Conservation (phyloP, 1,140 invertebrate species). For the Anastatus disparis region DNA sequence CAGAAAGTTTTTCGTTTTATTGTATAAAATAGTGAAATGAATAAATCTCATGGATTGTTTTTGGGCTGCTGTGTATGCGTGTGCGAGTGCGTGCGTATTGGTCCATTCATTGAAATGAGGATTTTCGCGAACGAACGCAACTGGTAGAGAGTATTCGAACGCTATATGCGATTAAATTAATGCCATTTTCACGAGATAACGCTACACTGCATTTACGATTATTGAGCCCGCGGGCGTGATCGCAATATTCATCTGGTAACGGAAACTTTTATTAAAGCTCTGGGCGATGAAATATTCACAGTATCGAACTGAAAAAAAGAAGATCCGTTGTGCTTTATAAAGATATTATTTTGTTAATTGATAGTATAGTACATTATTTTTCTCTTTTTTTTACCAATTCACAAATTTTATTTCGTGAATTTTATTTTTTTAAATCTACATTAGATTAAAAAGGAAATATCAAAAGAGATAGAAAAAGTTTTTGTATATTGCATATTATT, state of each 20-base stretch:
- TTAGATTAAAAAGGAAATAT: no score
- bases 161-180: constrained; percentile 50
- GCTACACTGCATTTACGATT: constrained; percentile 48
- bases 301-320: neutral
- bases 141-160: constrained; percentile 11
- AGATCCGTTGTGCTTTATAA: constrained; percentile 8
- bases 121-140: constrained; percentile 12
- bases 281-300: neutral
- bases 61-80: no score
- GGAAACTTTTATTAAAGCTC: constrained; percentile 20
- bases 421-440: no score
- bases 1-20: constrained; percentile 41
- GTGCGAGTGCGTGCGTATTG: no score
- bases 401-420: no score
- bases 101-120: constrained; percentile 26
- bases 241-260: constrained; percentile 17
- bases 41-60: constrained; percentile 33
- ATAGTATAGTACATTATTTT: constrained; percentile 12
- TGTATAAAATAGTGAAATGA: constrained; percentile 29
- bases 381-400: neutral
- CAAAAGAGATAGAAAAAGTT: no score
- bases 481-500: no score
- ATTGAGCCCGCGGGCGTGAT: constrained; percentile 34
- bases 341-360: constrained; percentile 12
- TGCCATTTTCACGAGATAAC: constrained; percentile 41